Conservation (phyloP, 2,797 vertebrate genomes). For the Crax fasciolata region DNA sequence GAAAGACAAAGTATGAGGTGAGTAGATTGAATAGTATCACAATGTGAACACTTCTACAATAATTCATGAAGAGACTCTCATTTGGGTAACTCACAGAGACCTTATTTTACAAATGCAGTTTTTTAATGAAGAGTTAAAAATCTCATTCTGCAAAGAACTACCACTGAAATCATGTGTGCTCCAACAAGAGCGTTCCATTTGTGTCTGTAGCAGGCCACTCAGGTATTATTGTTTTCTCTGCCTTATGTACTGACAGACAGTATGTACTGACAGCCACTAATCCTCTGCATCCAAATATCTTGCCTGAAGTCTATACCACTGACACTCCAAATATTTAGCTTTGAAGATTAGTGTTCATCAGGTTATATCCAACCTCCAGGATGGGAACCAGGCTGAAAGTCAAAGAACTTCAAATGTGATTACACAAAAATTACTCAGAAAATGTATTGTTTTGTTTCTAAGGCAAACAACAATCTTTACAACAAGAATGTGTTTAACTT, state of each 20-base stretch:
- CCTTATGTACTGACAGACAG: background rate
- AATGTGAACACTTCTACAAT: background rate
- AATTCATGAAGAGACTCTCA: background rate
- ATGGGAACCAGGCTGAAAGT: constrained; percentile 55
- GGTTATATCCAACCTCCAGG: constrained; percentile 62
- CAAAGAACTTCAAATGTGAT: constrained; percentile 70
- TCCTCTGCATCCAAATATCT: constrained; percentile 31
- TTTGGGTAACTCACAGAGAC: background rate
- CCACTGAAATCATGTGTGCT: background rate
- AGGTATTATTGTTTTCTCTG: background rate
- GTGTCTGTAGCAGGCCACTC: background rate
- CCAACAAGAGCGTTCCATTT: background rate
- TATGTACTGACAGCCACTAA: background rate
- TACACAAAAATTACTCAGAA: constrained; percentile 48
- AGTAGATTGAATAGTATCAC: background rate
- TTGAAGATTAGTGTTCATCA: constrained; percentile 56
- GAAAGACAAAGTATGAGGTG: background rate
- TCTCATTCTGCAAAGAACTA: background rate
- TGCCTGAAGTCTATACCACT: background rate
- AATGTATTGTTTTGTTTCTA: constrained; percentile 58
- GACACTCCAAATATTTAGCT: constrained; percentile 54
- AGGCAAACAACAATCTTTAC: constrained; percentile 57
- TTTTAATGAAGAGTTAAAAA: background rate
- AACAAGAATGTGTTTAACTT: constrained; percentile 51
- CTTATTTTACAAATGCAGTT: background rate